Evolutionary conservation across 2,113 vertebrate genomes (phyloP).

Genomic region (Semicossyphus pulcher): DNA sequence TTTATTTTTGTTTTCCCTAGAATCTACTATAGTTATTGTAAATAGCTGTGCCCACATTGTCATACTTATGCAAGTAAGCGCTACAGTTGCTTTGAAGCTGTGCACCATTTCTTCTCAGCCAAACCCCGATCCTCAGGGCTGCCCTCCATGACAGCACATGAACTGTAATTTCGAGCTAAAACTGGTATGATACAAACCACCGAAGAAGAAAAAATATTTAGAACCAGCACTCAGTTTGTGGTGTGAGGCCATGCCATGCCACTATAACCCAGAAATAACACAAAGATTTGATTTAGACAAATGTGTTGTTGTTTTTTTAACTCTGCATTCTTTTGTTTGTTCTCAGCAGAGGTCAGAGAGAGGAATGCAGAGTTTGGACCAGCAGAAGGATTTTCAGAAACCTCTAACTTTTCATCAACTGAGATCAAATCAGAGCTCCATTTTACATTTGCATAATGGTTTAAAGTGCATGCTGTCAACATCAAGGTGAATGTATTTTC

Average conservation of each 20-base stretch:
- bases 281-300: constrained; percentile 18
- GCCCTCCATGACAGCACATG: constrained; percentile 17
- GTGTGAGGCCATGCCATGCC: constrained; percentile 10
- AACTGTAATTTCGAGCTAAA: constrained; percentile 52
- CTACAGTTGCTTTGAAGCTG: not conserved
- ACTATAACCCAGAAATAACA: constrained; percentile 17
- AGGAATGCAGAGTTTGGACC: not conserved
- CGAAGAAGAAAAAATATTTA: not conserved
- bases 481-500: not conserved
- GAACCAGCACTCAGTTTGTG: constrained; percentile 16
- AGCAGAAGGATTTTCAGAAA: not conserved
- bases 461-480: not conserved
- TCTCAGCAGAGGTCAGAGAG: not conserved
- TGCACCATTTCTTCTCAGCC: not conserved
- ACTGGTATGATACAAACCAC: constrained; percentile 31
- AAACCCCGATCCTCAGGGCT: constrained; percentile 7
- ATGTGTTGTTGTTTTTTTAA: constrained; percentile 1
- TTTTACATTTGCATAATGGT: not conserved
- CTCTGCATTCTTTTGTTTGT: constrained; percentile 6
- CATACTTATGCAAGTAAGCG: not conserved
- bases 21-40: not conserved
- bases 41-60: constrained; percentile 1
- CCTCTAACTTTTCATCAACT: not conserved
- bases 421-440: not conserved
- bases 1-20: not conserved